Evolutionary conservation across 1,140 invertebrate species (phyloP).

Genomic region (Cotesia typhae): DNA sequence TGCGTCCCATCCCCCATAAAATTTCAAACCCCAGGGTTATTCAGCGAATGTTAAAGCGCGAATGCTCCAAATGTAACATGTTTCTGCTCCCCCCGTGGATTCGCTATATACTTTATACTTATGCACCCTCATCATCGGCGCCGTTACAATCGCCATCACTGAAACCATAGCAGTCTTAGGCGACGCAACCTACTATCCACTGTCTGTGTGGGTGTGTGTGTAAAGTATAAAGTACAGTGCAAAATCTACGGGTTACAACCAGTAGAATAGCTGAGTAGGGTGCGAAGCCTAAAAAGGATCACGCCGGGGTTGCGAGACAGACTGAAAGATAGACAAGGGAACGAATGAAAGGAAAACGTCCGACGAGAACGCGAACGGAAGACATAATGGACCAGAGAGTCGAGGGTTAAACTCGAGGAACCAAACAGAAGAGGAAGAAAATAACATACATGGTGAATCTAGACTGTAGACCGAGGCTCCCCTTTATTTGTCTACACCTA

Average conservation of each 20-base stretch:
- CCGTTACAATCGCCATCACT: background rate
- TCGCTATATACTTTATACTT: slow-evolving; percentile 5
- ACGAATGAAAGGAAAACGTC: slow-evolving; percentile 6
- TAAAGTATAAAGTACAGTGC: slow-evolving; percentile 15
- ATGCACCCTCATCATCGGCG: slow-evolving; percentile 7
- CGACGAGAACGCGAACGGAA: slow-evolving; percentile 22
- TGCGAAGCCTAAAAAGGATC: slow-evolving; percentile 24
- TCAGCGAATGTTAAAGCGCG: slow-evolving; percentile 1
- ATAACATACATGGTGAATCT: no score
- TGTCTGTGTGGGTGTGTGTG: slow-evolving; percentile 4
- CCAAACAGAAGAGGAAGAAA: no score
- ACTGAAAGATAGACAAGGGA: background rate
- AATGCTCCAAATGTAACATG: background rate
- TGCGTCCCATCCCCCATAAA: background rate
- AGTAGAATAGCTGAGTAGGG: background rate
- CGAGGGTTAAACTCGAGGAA: background rate
- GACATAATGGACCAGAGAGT: slow-evolving; percentile 25
- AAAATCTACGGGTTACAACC: slow-evolving; percentile 3
- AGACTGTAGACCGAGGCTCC: no score
- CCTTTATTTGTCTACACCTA: no score
- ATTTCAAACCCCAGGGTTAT: background rate
- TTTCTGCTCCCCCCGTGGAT: background rate
- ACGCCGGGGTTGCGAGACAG: background rate
- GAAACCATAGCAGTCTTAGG: background rate
- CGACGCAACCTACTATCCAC: background rate